These are phyloP conservation scores for Luffia ferchaultella DNA, from an alignment of 2,888 invertebrate species.

Conservation along the genomic window DNA sequence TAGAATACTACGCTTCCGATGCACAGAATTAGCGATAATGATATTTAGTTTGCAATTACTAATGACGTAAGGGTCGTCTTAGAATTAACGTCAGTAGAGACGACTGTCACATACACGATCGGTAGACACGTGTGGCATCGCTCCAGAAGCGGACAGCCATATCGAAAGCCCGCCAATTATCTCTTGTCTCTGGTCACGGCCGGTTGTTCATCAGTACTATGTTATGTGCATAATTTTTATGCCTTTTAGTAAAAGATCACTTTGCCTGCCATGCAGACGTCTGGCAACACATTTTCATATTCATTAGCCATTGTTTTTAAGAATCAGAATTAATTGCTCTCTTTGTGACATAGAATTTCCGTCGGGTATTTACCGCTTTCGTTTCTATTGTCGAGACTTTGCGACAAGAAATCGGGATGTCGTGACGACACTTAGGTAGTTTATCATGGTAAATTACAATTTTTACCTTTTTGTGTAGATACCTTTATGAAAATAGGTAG, in stretches of 20 bases:
- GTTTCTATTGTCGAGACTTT: neutral
- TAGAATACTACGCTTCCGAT: too few relatives aligned
- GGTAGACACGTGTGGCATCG: neutral
- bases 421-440: too few relatives aligned
- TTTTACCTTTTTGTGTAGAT: too few relatives aligned
- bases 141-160: constrained; percentile 17
- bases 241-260: constrained; percentile 25
- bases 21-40: too few relatives aligned
- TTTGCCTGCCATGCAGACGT: constrained; percentile 7
- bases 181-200: constrained; percentile 36
- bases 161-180: constrained; percentile 40
- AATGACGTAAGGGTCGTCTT: too few relatives aligned
- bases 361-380: constrained; percentile 14
- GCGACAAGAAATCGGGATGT: neutral
- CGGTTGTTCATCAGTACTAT: constrained; percentile 18
- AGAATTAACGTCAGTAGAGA: neutral
- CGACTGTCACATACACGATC: neutral
- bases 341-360: constrained; percentile 17
- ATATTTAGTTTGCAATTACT: too few relatives aligned
- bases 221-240: constrained; percentile 44
- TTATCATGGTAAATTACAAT: too few relatives aligned
- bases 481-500: too few relatives aligned
- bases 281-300: neutral
- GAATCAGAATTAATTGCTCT: constrained; percentile 29
- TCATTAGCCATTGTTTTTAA: neutral